phyloP scores from a whole-genome alignment of 2,888 invertebrate genomes.

The Aspidiotus rigidus region DNA sequence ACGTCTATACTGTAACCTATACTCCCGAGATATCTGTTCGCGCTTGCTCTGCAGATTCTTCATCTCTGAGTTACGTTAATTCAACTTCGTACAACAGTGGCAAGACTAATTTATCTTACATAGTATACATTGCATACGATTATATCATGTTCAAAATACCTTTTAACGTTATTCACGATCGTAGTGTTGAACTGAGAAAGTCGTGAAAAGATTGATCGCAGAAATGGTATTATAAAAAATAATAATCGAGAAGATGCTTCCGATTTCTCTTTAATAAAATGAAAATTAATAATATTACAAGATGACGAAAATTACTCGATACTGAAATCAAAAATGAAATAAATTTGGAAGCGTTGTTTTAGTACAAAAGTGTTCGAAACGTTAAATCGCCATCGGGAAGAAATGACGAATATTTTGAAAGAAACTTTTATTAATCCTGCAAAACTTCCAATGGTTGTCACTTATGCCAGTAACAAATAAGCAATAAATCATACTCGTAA shows the following conservation, averaged over 20 bases:
- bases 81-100: slow-evolving; percentile 1
- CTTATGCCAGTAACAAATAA: too few relatives aligned
- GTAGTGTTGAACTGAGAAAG: slow-evolving; percentile 2
- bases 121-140: neutral
- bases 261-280: neutral
- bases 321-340: neutral
- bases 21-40: slow-evolving; percentile 2
- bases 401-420: too few relatives aligned
- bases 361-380: neutral
- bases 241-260: slow-evolving; percentile 1
- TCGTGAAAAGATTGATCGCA: slow-evolving; percentile 2
- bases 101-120: slow-evolving; percentile 1
- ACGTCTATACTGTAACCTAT: neutral
- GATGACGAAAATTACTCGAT: slow-evolving; percentile 1
- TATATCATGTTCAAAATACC: neutral
- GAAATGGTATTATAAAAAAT: neutral
- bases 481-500: too few relatives aligned
- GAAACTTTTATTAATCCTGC: too few relatives aligned
- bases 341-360: slow-evolving; percentile 1
- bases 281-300: slow-evolving; percentile 1
- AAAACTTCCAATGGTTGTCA: too few relatives aligned
- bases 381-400: too few relatives aligned
- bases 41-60: slow-evolving; percentile 2
- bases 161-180: slow-evolving; percentile 1
- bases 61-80: slow-evolving; percentile 1